Evolutionary conservation across 1,140 invertebrate genomes (phyloP).

Genomic region (Gyrodactylus salaris): DNA sequence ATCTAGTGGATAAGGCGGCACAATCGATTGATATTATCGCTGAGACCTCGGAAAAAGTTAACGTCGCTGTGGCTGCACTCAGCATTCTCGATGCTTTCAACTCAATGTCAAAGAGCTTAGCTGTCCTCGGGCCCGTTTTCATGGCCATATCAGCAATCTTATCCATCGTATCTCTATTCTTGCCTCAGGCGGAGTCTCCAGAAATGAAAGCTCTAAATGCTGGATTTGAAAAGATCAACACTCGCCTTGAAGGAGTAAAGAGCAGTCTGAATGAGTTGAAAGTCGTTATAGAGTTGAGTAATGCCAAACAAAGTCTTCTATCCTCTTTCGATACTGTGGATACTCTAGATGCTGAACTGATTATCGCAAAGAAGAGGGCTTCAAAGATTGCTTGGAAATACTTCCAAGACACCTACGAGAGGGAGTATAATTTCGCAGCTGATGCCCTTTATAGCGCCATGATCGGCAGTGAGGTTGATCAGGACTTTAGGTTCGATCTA

Average conservation of each 20-base stretch:
- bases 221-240: conserved; percentile 4
- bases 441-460: not conserved
- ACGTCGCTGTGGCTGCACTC: not conserved
- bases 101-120: not conserved
- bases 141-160: conserved; percentile 4
- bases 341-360: not conserved
- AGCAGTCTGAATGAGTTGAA: not conserved
- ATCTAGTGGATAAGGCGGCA: not conserved
- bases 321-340: not conserved
- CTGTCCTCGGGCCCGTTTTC: not conserved
- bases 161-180: not conserved
- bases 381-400: not conserved
- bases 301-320: not conserved
- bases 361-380: not conserved
- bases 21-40: not conserved
- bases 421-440: not conserved
- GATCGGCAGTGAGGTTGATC: not conserved
- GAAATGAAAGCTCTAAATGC: conserved; percentile 1
- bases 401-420: not conserved
- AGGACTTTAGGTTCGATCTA: not conserved
- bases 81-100: not conserved
- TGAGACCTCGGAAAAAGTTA: not conserved
- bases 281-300: conserved; percentile 3
- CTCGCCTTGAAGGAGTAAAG: not conserved
- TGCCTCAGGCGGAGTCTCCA: not conserved